Base-by-base conservation (phyloP, 2,797 vertebrate species). In the Chelon auratus region DNA sequence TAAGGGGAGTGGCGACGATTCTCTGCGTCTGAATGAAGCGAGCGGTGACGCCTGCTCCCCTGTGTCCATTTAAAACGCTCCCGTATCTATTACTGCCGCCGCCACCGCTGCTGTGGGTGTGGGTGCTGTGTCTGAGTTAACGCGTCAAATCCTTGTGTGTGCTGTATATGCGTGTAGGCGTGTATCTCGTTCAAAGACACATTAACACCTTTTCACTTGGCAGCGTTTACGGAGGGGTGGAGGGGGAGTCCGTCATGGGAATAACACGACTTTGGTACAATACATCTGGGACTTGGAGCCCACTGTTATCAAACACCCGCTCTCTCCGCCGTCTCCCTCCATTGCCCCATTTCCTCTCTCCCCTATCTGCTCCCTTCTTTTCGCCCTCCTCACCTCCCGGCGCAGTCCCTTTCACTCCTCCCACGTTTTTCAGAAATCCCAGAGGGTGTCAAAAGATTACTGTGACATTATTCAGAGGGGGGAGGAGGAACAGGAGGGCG, bases 151-250 rank as follows among this genome's bases (percentile, higher is more conserved):
- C 50, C 51, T 52, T 9, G 9, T 37, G 1, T 55, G 66, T 68
- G 48, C 53, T 7, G 22, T 62, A 50, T 39, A 24, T 26, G 54
- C 63, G 65, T 51, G 54, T 45, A 45, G 60, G 70, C 54, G 39
- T 68, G 50, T 60, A 53, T 62, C 81, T 82, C 43, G 63, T 62
- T 76, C 78, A 74, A 68, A 69, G 68, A 80, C 89, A 87, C 87
- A 92, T 81, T 89, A 93, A 91, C 86, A 81, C 90, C 86, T 86
- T 77, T 80, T 81, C 87, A 82, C 71, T 81, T 80, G 80, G 82
- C 76, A 72, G 80, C 72, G 17, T 88, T 83, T 81, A 72, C 76
- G 68, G 77, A 48, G 58, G 30, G 30, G 24, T 3, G 24, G 24
- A 26, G 30, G 30, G 30, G 30, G 30, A 6, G 73, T 59, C 61